Conservation (phyloP, 2,113 vertebrate species). For the Pluvianellus socialis region DNA sequence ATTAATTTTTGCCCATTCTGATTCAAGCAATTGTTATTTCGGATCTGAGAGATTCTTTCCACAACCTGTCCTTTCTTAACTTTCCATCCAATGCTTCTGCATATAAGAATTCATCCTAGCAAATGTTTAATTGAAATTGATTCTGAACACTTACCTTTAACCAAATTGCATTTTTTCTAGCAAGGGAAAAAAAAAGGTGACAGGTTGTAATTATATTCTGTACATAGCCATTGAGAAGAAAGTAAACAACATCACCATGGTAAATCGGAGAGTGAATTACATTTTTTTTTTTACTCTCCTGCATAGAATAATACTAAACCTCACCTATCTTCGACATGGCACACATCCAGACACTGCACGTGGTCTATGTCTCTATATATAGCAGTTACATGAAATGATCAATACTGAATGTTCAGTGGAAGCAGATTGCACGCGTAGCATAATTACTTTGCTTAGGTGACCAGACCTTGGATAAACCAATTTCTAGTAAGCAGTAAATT, state of each 20-base stretch:
- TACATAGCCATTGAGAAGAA: neutral
- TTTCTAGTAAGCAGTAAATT: neutral
- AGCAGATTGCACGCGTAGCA: neutral
- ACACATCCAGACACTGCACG: neutral
- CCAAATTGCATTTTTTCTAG: neutral
- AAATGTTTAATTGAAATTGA: neutral
- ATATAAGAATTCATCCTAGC: neutral
- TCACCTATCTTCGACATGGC: neutral
- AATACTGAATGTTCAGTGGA: neutral
- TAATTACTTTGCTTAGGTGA: neutral
- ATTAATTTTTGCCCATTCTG: slow-evolving; percentile 12
- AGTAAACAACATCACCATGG: neutral
- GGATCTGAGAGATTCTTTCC: neutral
- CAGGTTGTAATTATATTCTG: neutral
- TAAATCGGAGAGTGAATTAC: neutral
- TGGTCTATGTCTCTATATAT: neutral
- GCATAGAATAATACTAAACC: neutral
- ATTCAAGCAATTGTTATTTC: neutral
- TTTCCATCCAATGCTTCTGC: neutral
- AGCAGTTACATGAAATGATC: neutral
- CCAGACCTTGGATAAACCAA: neutral
- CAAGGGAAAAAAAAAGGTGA: neutral
- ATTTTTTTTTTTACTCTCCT: neutral
- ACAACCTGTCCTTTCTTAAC: neutral
- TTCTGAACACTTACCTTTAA: neutral